Evolutionary conservation across 1,140 invertebrate genomes (phyloP).

Genomic region (Zaprionus inermis): DNA sequence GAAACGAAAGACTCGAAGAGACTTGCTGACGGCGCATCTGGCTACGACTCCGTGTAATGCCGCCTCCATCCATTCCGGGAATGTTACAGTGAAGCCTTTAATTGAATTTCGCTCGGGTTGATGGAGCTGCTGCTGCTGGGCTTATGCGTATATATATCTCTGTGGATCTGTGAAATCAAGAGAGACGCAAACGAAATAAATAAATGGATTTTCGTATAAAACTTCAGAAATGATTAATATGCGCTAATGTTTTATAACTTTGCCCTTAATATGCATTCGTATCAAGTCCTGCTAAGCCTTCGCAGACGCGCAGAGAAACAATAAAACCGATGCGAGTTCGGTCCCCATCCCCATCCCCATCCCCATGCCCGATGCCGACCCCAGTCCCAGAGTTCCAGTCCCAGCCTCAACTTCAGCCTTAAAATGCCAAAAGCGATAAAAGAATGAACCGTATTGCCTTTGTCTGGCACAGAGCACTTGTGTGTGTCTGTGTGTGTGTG

Average conservation of each 20-base stretch:
- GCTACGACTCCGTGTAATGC: constrained; percentile 25
- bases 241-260: constrained; percentile 82
- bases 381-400: constrained; percentile 33
- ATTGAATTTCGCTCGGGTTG: constrained; percentile 66
- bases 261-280: constrained; percentile 71
- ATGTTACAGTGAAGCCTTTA: constrained; percentile 72
- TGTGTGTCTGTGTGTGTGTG: background rate
- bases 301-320: constrained; percentile 46
- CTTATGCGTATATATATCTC: background rate
- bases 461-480: constrained; percentile 53
- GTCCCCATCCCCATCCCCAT: background rate
- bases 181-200: constrained; percentile 39
- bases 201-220: constrained; percentile 73
- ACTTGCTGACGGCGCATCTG: constrained; percentile 59
- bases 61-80: constrained; percentile 40
- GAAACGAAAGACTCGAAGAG: constrained; percentile 26
- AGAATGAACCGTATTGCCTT: constrained; percentile 75
- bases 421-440: constrained; percentile 82
- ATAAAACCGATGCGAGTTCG: constrained; percentile 28
- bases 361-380: constrained; percentile 12
- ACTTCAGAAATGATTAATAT: constrained; percentile 76
- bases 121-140: constrained; percentile 39
- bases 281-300: constrained; percentile 55
- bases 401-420: constrained; percentile 58
- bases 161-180: background rate